Conservation (phyloP, 2,113 vertebrate species). For the Trochalopteron elliotii region DNA sequence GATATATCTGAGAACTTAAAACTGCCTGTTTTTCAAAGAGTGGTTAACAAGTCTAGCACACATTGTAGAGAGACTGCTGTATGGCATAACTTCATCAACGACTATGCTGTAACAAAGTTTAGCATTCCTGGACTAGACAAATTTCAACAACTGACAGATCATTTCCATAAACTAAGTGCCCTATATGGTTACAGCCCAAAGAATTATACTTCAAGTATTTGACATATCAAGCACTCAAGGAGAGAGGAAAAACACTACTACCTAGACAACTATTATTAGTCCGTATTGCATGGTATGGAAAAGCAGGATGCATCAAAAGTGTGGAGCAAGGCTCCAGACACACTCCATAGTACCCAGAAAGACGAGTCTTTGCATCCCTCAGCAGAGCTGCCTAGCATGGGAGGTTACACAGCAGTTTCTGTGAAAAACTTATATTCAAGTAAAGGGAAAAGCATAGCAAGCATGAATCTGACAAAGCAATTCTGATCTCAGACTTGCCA, state of each 20-base stretch:
- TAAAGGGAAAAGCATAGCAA: neutral
- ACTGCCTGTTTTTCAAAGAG: neutral
- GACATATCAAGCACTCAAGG: neutral
- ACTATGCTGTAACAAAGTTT: neutral
- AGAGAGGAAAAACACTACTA: neutral
- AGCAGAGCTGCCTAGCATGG: neutral
- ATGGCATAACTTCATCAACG: neutral
- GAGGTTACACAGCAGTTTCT: neutral
- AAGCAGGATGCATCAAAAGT: neutral
- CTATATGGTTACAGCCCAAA: neutral
- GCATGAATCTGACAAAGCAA: neutral
- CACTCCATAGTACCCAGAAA: neutral
- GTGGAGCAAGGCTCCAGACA: neutral
- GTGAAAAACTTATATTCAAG: neutral
- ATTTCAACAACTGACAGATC: neutral
- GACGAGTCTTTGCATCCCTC: neutral
- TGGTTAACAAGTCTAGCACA: neutral
- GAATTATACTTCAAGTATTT: neutral
- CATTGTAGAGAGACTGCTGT: neutral
- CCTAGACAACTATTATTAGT: neutral
- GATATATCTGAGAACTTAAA: neutral
- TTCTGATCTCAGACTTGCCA: neutral
- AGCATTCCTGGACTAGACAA: neutral
- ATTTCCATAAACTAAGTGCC: neutral
- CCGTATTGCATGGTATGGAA: neutral